Evolutionary conservation across 1,140 invertebrate genomes (phyloP), one percentile per base, ranked within the genome.

Genomic region (Eumaeus atala): DNA sequence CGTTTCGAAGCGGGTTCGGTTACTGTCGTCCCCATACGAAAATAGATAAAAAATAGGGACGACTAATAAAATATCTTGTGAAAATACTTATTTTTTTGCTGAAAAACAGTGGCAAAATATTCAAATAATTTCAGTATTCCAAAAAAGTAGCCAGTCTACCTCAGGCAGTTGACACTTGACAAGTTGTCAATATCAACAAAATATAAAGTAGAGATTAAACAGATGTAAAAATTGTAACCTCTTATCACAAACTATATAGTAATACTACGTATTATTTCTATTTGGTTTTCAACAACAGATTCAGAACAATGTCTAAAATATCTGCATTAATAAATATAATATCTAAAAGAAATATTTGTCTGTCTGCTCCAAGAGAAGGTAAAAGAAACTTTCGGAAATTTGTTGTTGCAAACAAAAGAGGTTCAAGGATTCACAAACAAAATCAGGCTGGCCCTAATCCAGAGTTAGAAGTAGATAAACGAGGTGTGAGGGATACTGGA

Each of bases 361-460:
- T 93, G 11, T 88, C 92, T 9, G 74, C 85, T 33, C 61, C 77
- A 11, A 63, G 88, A 40, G 84, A 90, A 68, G 93, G 93, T 9
- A 95, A 95, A 83, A 89, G 90, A 48, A 95, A 95, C 87, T 95
- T 95, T 72, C 86, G 91, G 37, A 95, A 95, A 85, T 95, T 96
- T 72, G 71, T 90, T 1, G 66, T 94, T 0, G 87, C 89, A 16
- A 93, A 93, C 62, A 95, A 95, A 77, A 84, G 94, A 59, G 95
- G 95, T 9, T 90, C 91, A 11, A 87, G 89, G 64, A 64, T 87
- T 6, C 92, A 92, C 53, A 94, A 94, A 76, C 61, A 91, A 69
- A 81, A 83, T 63, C 91, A 92, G 73, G 78, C 77, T 42, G 85
- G 90, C 54, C 89, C 89, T 9, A 87, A 92, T 72, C 90, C 90